Evolutionary conservation across 2,888 invertebrate genomes (phyloP).

Genomic region (Tenthredo livida): DNA sequence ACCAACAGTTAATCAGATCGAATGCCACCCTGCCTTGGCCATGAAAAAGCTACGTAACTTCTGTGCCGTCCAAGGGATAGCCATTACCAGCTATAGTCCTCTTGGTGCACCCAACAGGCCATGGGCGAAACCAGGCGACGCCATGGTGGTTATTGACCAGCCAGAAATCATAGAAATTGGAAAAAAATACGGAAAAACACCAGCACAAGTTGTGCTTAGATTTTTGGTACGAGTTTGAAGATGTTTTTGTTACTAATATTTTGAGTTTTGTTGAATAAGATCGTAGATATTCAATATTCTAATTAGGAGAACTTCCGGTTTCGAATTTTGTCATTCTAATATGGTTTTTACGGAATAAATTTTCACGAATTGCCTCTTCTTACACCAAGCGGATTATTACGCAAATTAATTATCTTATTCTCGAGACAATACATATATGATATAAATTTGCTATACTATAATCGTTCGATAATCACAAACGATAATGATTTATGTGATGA

Average conservation of each 20-base stretch:
- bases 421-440: too few species aligned
- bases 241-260: neutral
- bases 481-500: neutral
- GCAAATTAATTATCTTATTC: neutral
- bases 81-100: conserved; percentile 87
- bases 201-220: conserved; percentile 83
- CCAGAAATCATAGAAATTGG: conserved; percentile 80
- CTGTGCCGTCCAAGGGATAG: conserved; percentile 83
- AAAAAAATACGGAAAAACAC: conserved; percentile 83
- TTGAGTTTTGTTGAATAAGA: neutral
- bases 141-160: conserved; percentile 80
- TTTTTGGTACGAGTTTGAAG: conserved; percentile 80
- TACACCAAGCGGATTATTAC: neutral
- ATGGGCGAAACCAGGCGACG: conserved; percentile 77
- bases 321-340: neutral
- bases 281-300: neutral
- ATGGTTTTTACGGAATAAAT: neutral
- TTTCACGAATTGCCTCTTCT: neutral
- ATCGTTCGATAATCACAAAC: neutral
- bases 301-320: neutral
- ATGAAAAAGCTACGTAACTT: conserved; percentile 85
- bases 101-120: conserved; percentile 82
- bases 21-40: conserved; percentile 84
- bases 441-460: neutral
- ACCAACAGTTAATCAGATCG: conserved; percentile 84